Evolutionary conservation across 2,888 invertebrate genomes (phyloP).

Genomic region (Apoderus coryli): DNA sequence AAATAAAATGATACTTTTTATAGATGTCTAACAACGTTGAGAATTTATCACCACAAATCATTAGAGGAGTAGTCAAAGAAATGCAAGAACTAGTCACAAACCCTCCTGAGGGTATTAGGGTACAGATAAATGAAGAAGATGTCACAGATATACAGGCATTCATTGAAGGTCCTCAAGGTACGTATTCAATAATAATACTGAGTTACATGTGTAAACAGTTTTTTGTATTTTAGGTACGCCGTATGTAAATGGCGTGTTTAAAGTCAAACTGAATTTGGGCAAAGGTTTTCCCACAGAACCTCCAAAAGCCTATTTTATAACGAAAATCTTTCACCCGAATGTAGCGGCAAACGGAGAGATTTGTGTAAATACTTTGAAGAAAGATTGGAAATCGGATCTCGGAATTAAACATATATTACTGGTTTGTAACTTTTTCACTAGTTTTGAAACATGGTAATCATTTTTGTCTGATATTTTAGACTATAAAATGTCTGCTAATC

Average conservation of each 20-base stretch:
- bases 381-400: constrained; percentile 92
- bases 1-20: constrained; percentile 18
- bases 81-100: constrained; percentile 66
- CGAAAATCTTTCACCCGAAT: constrained; percentile 95
- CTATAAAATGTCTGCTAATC: constrained; percentile 88
- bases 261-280: constrained; percentile 75
- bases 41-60: constrained; percentile 87
- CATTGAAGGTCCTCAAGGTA: constrained; percentile 66
- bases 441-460: too few species aligned
- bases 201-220: too few species aligned
- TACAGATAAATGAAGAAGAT: constrained; percentile 81
- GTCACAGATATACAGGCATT: constrained; percentile 86
- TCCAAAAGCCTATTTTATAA: constrained; percentile 85
- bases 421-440: too few species aligned
- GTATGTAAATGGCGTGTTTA: constrained; percentile 77
- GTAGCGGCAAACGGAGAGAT: constrained; percentile 89
- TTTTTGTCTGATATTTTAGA: too few species aligned
- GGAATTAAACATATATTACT: constrained; percentile 89
- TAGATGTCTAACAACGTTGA: constrained; percentile 78
- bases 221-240: constrained; percentile 53
- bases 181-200: neutral
- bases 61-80: constrained; percentile 76
- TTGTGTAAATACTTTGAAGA: constrained; percentile 90
- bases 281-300: constrained; percentile 87
- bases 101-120: constrained; percentile 84